Conservation (phyloP, 2,113 vertebrate genomes). For the Pampusana beccarii region DNA sequence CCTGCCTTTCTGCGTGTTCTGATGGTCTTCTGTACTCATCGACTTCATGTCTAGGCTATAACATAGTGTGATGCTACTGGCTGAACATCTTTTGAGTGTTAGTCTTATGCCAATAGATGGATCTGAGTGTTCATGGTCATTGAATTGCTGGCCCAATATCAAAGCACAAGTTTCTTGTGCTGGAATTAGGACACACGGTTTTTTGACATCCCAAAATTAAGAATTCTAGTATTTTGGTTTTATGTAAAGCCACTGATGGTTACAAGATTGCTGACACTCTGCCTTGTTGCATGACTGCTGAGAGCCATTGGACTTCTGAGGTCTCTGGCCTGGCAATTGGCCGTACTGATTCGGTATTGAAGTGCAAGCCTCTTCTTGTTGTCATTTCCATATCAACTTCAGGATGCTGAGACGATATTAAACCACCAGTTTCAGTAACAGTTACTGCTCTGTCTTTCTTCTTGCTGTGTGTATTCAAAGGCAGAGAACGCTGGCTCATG, state of each 20-base stretch:
- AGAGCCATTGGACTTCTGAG: not conserved
- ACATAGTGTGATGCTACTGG: not conserved
- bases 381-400: not conserved
- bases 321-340: not conserved
- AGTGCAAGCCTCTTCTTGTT: not conserved
- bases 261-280: not conserved
- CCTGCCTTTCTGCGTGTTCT: not conserved
- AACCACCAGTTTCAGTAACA: not conserved
- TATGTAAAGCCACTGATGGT: not conserved
- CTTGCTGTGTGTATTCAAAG: not conserved
- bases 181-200: not conserved
- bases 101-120: not conserved
- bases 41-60: not conserved
- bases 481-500: not conserved
- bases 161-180: not conserved
- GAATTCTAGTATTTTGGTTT: not conserved
- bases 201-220: not conserved
- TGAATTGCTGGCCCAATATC: not conserved
- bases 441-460: not conserved
- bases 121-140: not conserved
- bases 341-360: fast-evolving
- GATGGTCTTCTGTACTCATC: not conserved
- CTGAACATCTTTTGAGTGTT: not conserved
- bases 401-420: not conserved
- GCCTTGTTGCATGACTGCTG: not conserved